Conservation (phyloP, 2,888 invertebrate genomes). For the Campoletis raptor region DNA sequence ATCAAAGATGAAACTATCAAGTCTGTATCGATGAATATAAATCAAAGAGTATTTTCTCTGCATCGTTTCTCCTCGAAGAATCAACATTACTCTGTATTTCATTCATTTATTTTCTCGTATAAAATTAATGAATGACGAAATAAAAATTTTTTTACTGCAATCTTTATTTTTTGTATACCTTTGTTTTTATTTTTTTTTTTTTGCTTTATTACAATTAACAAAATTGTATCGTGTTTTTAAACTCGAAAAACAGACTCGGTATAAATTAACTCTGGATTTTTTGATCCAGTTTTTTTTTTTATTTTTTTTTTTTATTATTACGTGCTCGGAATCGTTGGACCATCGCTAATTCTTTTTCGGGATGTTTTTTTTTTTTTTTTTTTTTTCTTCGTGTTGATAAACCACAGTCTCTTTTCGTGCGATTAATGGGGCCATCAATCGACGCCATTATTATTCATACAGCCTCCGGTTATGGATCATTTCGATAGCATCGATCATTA, state of each 20-base stretch:
- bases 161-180: background rate
- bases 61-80: background rate
- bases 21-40: constrained; percentile 19
- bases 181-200: background rate
- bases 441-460: constrained; percentile 65
- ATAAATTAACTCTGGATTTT: background rate
- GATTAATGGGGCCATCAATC: constrained; percentile 62
- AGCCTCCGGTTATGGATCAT: constrained; percentile 34
- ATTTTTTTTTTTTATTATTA: constrained; percentile 29
- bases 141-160: background rate
- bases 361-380: background rate
- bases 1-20: constrained; percentile 31
- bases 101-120: background rate
- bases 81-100: background rate
- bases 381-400: constrained; percentile 12
- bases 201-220: background rate
- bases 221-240: background rate
- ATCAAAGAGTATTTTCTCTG: constrained; percentile 30
- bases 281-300: constrained; percentile 44
- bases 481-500: constrained; percentile 43
- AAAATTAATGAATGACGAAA: background rate
- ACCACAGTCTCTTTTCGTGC: constrained; percentile 35
- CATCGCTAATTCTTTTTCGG: background rate
- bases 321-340: background rate
- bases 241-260: background rate